These are phyloP conservation scores for Ciconia boyciana DNA, from an alignment of 2,113 vertebrate species.

Conservation along the genomic window DNA sequence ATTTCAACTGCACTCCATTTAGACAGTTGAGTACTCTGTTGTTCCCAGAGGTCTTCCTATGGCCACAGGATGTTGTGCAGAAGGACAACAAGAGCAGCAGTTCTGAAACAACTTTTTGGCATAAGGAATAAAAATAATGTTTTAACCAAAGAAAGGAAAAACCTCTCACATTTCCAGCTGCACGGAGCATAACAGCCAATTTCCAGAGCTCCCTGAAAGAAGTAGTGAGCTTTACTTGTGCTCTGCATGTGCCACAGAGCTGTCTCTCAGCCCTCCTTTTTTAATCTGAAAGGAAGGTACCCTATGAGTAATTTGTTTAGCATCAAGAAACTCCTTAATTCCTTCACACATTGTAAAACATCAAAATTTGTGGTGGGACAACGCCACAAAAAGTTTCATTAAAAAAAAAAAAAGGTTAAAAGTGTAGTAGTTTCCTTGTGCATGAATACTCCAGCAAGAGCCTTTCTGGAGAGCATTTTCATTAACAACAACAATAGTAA, in stretches of 20 bases:
- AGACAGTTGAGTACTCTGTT: not conserved
- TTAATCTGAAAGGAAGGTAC: not conserved
- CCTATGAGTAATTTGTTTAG: not conserved
- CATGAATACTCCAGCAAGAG: not conserved
- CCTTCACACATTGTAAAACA: not conserved
- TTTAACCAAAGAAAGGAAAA: not conserved
- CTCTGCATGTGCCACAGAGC: not conserved
- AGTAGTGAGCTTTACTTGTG: not conserved
- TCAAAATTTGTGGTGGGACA: not conserved
- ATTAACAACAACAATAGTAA: not conserved
- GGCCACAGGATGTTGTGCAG: not conserved
- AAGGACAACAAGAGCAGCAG: not conserved
- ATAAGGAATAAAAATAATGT: not conserved
- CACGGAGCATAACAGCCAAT: not conserved
- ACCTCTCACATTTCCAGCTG: not conserved
- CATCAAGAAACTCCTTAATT: not conserved
- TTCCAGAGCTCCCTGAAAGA: not conserved
- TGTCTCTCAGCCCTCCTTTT: not conserved
- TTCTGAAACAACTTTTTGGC: not conserved
- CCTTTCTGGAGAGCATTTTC: not conserved
- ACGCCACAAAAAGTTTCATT: not conserved
- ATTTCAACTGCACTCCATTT: not conserved
- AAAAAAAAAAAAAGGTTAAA: not conserved
- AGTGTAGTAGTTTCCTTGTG: not conserved
- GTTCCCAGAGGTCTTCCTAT: not conserved